Percentiles rank a stretch among this genome's conserved stretches.
phyloP scores from a whole-genome alignment of 1,140 invertebrate genomes.

The Potamilus streckersoni region DNA sequence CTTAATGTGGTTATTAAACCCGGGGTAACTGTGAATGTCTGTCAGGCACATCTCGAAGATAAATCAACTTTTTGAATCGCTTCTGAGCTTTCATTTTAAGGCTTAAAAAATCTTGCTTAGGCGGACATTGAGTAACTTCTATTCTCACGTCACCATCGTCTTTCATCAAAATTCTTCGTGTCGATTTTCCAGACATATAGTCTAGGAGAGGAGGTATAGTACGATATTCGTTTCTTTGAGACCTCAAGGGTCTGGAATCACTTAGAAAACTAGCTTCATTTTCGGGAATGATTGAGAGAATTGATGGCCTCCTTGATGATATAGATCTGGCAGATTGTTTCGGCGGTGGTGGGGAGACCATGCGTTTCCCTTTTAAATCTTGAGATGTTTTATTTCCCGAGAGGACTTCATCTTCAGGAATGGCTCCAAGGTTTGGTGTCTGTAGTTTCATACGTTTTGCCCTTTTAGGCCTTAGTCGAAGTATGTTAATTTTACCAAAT shows the following conservation, averaged over 20 bases:
- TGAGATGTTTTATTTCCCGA: neutral
- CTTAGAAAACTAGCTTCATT: neutral
- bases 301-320: neutral
- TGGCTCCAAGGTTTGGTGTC: conserved; percentile 12
- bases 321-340: conserved; percentile 7
- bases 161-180: conserved; percentile 16
- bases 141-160: conserved; percentile 26
- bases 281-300: conserved; percentile 15
- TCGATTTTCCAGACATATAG: neutral
- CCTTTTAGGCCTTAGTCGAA: conserved; percentile 10
- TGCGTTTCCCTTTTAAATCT: conserved; percentile 6
- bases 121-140: conserved; percentile 27
- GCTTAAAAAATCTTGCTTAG: conserved; percentile 11
- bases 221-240: no score
- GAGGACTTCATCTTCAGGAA: conserved; percentile 26
- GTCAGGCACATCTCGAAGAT: conserved; percentile 10
- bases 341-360: conserved; percentile 11
- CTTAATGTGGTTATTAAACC: no score
- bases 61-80: conserved; percentile 26
- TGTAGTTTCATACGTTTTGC: conserved; percentile 26
- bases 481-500: neutral
- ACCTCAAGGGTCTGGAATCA: no score
- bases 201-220: no score
- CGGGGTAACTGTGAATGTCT: no score
- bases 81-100: conserved; percentile 23